Percentiles rank a stretch among this genome's conserved stretches.
These are phyloP conservation scores for Meteorus colon DNA, from an alignment of 2,888 invertebrate species.

Conservation along the genomic window DNA sequence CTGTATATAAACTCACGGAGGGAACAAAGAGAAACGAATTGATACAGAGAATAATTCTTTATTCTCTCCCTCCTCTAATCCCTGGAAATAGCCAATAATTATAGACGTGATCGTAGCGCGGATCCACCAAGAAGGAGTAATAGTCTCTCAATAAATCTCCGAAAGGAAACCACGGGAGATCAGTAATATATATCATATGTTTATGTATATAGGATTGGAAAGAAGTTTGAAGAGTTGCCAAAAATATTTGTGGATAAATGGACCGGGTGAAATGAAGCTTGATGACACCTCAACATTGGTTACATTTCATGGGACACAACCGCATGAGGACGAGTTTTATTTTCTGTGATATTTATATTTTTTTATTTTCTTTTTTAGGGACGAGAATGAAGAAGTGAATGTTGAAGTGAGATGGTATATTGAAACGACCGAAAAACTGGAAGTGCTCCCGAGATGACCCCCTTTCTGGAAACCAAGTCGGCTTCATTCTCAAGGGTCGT, in stretches of 20 bases:
- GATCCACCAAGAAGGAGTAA: conserved; percentile 39
- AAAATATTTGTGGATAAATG: conserved; percentile 13
- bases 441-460: conserved; percentile 39
- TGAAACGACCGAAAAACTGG: conserved; percentile 37
- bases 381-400: not conserved
- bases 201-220: not conserved
- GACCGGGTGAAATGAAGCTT: not conserved
- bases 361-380: not conserved
- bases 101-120: conserved; percentile 49
- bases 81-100: conserved; percentile 55
- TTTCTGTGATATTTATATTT: not conserved
- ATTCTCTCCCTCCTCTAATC: conserved; percentile 43
- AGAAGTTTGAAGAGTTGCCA: conserved; percentile 2
- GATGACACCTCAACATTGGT: not conserved
- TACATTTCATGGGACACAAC: not conserved
- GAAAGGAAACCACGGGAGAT: conserved; percentile 41
- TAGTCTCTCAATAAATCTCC: conserved; percentile 43
- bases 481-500: conserved; percentile 48
- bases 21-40: conserved; percentile 44
- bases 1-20: not conserved
- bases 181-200: conserved; percentile 1
- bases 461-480: conserved; percentile 48
- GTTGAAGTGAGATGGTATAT: not conserved
- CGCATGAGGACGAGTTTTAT: not conserved
- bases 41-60: conserved; percentile 45